phyloP scores from a whole-genome alignment of 2,888 invertebrate genomes.

The Chironomus tentans region DNA sequence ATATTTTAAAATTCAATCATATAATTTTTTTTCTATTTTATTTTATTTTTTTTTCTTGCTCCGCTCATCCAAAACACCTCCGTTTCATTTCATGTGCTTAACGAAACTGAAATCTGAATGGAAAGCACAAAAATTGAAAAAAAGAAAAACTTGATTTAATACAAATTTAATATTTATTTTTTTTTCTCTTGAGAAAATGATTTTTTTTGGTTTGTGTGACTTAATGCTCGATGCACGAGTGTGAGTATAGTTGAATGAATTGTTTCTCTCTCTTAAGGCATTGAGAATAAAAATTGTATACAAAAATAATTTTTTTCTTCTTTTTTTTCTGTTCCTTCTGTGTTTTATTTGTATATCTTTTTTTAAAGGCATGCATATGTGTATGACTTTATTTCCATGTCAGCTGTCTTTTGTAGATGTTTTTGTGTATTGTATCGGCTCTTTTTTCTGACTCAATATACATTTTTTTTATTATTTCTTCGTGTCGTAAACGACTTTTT shows the following conservation, averaged over 20 bases:
- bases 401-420: not conserved
- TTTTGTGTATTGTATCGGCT: not conserved
- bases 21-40: not conserved
- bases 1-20: not conserved
- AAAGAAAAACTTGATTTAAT: slow-evolving; percentile 26
- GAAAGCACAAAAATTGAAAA: slow-evolving; percentile 14
- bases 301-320: not conserved
- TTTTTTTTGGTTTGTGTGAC: not conserved
- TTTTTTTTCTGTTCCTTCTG: not conserved
- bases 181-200: not conserved
- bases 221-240: not conserved
- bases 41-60: not conserved
- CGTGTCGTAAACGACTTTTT: not conserved
- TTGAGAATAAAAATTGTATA: too few relatives aligned
- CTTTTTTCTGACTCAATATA: too few relatives aligned
- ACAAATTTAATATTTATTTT: slow-evolving; percentile 22
- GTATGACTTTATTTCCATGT: not conserved
- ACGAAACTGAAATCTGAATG: slow-evolving; percentile 17
- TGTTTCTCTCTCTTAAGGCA: not conserved
- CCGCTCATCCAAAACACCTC: slow-evolving; percentile 16
- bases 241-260: not conserved
- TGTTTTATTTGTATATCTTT: not conserved
- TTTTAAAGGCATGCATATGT: not conserved
- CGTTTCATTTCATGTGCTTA: slow-evolving; percentile 12
- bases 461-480: not conserved